Evolutionary conservation across 30 jellyfish, hydroid and myxozoan species (phyloP).

Genomic region (Hydractinia echinata): DNA sequence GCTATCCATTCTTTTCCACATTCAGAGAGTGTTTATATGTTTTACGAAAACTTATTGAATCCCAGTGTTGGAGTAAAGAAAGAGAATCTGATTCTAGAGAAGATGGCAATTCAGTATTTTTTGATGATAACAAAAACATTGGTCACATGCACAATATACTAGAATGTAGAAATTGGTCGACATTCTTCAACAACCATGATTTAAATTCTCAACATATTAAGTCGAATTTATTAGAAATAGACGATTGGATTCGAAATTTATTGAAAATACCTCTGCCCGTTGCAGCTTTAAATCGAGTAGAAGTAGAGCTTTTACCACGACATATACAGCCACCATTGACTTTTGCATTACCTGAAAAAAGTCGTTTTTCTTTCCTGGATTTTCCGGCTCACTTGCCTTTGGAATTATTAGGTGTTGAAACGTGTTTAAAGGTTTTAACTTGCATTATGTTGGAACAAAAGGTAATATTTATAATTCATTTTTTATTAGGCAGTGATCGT

Average conservation of each 20-base stretch:
- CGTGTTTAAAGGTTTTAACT: constrained; percentile 74
- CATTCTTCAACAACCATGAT: constrained; percentile 11
- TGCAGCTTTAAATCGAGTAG: constrained; percentile 72
- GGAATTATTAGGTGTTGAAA: constrained; percentile 82
- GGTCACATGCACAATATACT: constrained; percentile 9
- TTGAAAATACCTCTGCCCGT: constrained; percentile 62
- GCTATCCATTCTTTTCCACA: constrained; percentile 75
- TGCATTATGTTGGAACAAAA: constrained; percentile 80
- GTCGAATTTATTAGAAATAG: constrained; percentile 55
- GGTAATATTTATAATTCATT: constrained; percentile 24
- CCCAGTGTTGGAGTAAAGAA: constrained; percentile 31
- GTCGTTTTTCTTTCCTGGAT: constrained; percentile 74
- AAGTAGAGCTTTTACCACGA: constrained; percentile 81
- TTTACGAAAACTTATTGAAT: constrained; percentile 64
- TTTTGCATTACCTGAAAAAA: constrained; percentile 93
- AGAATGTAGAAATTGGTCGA: constrained; percentile 40
- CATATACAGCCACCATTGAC: constrained; percentile 94
- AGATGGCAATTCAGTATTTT: not conserved
- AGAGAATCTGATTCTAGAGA: not conserved
- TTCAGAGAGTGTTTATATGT: constrained; percentile 84
- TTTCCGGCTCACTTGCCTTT: constrained; percentile 81
- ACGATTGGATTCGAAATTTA: constrained; percentile 61
- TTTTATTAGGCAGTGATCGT: no score
- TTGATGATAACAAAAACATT: constrained; percentile 12
- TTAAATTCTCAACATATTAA: constrained; percentile 14